These are phyloP conservation scores for Drosophila ercepeae DNA, from an alignment of 1,140 invertebrate species.

Conservation along the genomic window DNA sequence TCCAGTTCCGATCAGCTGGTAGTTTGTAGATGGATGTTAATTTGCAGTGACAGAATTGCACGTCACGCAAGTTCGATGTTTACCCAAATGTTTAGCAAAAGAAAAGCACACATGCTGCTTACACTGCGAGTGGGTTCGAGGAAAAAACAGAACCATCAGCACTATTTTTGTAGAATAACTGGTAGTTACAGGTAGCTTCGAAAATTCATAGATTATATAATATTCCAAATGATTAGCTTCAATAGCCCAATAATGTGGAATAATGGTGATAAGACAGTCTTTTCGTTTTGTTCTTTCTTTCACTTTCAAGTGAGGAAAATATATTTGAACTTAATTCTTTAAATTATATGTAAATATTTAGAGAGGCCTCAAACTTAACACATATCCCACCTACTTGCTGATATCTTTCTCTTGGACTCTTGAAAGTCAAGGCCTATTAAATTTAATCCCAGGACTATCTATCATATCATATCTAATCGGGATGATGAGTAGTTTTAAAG, in stretches of 20 bases:
- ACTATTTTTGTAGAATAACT: neutral
- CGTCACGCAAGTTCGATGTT: slow-evolving; percentile 58
- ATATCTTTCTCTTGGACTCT: neutral
- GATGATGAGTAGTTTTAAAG: neutral
- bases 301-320: neutral
- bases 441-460: neutral
- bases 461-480: neutral
- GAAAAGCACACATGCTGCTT: slow-evolving; percentile 18
- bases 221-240: neutral
- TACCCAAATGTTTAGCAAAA: slow-evolving; percentile 71
- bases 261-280: neutral
- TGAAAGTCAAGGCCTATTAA: neutral
- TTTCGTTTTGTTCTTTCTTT: neutral
- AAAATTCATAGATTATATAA: neutral
- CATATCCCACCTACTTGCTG: neutral
- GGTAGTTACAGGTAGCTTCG: neutral
- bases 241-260: neutral
- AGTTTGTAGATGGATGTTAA: slow-evolving; percentile 57
- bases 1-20: slow-evolving; percentile 21
- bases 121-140: neutral
- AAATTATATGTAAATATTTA: neutral
- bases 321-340: neutral
- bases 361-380: neutral
- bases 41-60: slow-evolving; percentile 61
- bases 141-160: neutral